phyloP scores from a whole-genome alignment of 2,113 vertebrate genomes.

The Zosterops lateralis region DNA sequence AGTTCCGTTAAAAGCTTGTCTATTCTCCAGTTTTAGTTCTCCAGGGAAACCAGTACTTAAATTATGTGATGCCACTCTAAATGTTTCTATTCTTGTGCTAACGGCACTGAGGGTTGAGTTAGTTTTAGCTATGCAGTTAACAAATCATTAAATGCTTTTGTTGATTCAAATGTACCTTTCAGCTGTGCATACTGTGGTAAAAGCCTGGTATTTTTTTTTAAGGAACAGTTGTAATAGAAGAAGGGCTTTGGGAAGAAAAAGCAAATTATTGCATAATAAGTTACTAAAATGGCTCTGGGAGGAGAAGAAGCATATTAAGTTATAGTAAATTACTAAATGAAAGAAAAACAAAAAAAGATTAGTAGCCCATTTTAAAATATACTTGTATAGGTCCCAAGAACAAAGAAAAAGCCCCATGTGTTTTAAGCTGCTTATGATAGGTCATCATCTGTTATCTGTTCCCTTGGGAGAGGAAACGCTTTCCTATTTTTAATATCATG shows the following conservation, averaged over 20 bases:
- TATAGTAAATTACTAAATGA: not conserved
- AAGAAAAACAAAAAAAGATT: not conserved
- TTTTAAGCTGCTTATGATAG: not conserved
- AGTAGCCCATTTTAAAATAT: not conserved
- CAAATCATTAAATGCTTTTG: not conserved
- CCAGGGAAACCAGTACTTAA: not conserved
- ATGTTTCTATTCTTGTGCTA: not conserved
- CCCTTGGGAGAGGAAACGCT: not conserved
- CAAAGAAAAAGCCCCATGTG: fast-evolving
- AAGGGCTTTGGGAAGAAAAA: not conserved
- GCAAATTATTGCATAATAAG: not conserved
- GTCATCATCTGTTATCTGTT: not conserved
- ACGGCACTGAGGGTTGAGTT: not conserved
- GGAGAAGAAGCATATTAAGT: not conserved
- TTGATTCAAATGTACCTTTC: not conserved
- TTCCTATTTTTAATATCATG: not conserved
- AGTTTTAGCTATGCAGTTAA: not conserved
- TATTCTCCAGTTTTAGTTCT: not conserved
- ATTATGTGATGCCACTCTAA: not conserved
- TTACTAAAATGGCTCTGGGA: not conserved
- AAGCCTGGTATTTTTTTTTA: not conserved
- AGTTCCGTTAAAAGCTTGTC: not conserved
- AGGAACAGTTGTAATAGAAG: not conserved
- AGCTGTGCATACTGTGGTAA: not conserved
- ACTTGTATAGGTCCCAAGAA: not conserved